These are phyloP conservation scores for Trichomycterus rosablanca DNA, from an alignment of 2,113 vertebrate genomes.

Conservation along the genomic window DNA sequence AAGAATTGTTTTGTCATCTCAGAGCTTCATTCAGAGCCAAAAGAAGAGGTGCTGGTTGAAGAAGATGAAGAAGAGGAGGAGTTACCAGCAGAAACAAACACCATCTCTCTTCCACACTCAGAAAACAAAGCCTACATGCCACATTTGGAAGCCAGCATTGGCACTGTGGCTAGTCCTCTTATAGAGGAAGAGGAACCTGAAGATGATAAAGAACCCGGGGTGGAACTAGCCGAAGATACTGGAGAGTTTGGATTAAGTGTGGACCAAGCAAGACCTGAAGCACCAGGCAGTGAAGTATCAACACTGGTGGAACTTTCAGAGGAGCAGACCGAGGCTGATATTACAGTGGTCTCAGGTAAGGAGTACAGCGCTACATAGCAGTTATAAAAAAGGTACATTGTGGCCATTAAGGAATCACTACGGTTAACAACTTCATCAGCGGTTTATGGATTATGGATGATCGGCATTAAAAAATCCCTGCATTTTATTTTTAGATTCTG, in stretches of 20 bases:
- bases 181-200: conserved; percentile 40
- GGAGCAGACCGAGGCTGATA: conserved; percentile 45
- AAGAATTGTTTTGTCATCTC: no score
- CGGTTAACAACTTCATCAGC: no score
- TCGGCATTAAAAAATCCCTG: no score
- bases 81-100: conserved; percentile 24
- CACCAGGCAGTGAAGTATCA: conserved; percentile 31
- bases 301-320: conserved; percentile 36
- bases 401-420: no score
- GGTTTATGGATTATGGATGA: no score
- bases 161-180: conserved; percentile 22
- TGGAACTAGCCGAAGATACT: conserved; percentile 8
- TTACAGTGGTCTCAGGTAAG: conserved; percentile 43
- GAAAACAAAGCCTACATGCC: conserved; percentile 9
- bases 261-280: conserved; percentile 40
- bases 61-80: conserved; percentile 51
- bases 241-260: conserved; percentile 29
- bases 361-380: not conserved
- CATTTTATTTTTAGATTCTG: no score
- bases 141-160: conserved; percentile 2
- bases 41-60: conserved; percentile 59
- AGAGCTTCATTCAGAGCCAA: not conserved
- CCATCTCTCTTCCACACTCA: not conserved
- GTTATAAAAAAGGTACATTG: no score
- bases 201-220: conserved; percentile 33